Percentiles rank a stretch among this genome's conserved stretches.
phyloP scores from a whole-genome alignment of 2,113 vertebrate genomes.

The Triplophysa tibetana region DNA sequence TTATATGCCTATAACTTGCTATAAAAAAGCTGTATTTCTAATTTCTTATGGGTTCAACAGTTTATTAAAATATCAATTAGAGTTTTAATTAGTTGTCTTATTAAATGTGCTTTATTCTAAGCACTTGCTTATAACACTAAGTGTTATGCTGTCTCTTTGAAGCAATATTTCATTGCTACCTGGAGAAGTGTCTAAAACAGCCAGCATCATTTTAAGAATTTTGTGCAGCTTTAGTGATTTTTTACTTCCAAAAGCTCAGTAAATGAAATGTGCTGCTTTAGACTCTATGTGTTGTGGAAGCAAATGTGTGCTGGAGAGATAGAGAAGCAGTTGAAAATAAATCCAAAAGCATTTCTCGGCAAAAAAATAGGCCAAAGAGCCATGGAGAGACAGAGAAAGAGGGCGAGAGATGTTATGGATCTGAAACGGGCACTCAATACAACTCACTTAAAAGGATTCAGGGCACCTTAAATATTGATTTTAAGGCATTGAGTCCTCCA shows the following conservation, averaged over 20 bases:
- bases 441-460: slow-evolving; percentile 24
- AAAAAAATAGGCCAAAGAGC: slow-evolving; percentile 8
- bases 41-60: too few species aligned
- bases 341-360: slow-evolving; percentile 30
- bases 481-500: slow-evolving; percentile 24
- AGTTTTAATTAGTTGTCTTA: too few species aligned
- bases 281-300: slow-evolving; percentile 27
- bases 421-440: slow-evolving; percentile 1
- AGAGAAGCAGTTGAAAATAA: slow-evolving; percentile 46
- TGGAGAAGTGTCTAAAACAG: slow-evolving; percentile 39
- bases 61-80: neutral
- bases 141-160: slow-evolving; percentile 11
- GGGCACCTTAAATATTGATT: slow-evolving; percentile 31
- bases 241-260: slow-evolving; percentile 25
- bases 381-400: slow-evolving; percentile 12
- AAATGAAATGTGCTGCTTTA: slow-evolving; percentile 46
- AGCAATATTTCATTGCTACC: slow-evolving; percentile 16
- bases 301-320: slow-evolving; percentile 47
- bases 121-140: slow-evolving; percentile 38
- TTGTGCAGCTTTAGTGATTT: slow-evolving; percentile 48
- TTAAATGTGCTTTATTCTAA: too few species aligned
- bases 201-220: slow-evolving; percentile 36
- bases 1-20: too few species aligned
- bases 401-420: slow-evolving; percentile 16
- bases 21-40: too few species aligned